phyloP scores from a whole-genome alignment of 1,140 invertebrate genomes.

The Dendrolimus punctatus region DNA sequence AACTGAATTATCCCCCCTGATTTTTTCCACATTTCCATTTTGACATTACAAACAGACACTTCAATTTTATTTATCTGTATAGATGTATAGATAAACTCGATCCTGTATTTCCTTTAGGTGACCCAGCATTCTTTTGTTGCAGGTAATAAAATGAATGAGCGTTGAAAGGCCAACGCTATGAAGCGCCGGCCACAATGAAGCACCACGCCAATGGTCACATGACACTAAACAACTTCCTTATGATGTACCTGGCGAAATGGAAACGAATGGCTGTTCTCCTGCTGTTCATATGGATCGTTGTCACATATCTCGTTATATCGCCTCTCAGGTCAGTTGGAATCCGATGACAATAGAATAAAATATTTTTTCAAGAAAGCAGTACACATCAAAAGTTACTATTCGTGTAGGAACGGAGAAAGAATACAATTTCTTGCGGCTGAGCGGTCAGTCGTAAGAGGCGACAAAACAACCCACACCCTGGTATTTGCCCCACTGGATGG shows the following conservation, averaged over 20 bases:
- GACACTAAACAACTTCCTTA: slow-evolving; percentile 46
- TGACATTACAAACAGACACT: too few species aligned
- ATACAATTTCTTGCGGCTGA: too few species aligned
- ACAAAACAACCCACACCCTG: too few species aligned
- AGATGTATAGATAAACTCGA: background rate
- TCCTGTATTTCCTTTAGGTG: background rate
- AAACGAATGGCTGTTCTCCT: slow-evolving; percentile 46
- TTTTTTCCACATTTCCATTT: too few species aligned
- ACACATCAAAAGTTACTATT: background rate
- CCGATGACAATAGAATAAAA: background rate
- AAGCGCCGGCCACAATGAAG: slow-evolving; percentile 41
- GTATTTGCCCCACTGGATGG: too few species aligned
- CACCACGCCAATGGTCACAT: slow-evolving; percentile 37
- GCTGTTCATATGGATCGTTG: slow-evolving; percentile 50
- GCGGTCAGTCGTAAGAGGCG: too few species aligned
- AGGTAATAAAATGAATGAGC: background rate
- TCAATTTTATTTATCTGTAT: too few species aligned
- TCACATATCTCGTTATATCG: slow-evolving; percentile 59
- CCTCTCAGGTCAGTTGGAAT: slow-evolving; percentile 42
- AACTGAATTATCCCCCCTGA: too few species aligned
- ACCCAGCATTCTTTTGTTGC: background rate
- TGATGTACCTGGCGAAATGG: slow-evolving; percentile 61
- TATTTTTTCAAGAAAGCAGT: background rate
- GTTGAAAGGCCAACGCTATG: slow-evolving; percentile 9
- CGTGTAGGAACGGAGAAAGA: too few species aligned